Base-by-base conservation (phyloP, 2,113 vertebrate species). In the Coturnix japonica region DNA sequence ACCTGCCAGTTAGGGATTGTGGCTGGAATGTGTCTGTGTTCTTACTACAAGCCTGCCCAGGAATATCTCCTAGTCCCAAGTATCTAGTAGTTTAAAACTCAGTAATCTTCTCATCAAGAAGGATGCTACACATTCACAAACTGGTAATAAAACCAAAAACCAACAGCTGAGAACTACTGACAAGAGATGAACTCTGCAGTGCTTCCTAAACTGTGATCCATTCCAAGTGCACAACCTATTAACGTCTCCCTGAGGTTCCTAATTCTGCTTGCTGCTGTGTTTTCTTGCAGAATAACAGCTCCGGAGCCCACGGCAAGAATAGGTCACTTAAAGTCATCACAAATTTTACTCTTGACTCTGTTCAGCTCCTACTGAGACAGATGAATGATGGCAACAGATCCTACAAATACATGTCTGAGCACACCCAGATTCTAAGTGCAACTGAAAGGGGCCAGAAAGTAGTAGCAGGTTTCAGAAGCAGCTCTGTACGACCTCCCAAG, bases 191-290 rank as follows among this genome's bases (percentile, higher is more conserved):
- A 74, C 64, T 30, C 31, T 53, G 37, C 25, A 89, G 5, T 14
- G 57, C 9, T 35, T 79, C 72, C 59, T 44, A 69, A 54, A 33
- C 54, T 66, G 67, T 23, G 12, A 73, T 13, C 4, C 53, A 72
- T 70, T 70, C 67, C 76, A 83, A 74, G 54, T 4, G 22, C n/a
- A 44, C 30, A 57, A 39, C 28, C 15, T 53, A n/a, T 13, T 23
- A 23, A 20, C 8, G 79, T 22, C 51, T 47, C n/a, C 63, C 37
- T 54, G 37, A 54, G 67, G 51, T 49, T 70, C 46, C 53, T 51
- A 85, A 26, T 11, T 25, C n/a, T 41, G n/a, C 35, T 53, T 1
- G 0, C 39, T 0, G 1, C 44, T 57, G 41, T 70, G 31, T 18
- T 39, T 67, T 57, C 6, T n/a, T 51, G 4, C 13, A 76, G 59